phyloP scores from a whole-genome alignment of 1,140 invertebrate genomes.

The Zaprionus capensis region DNA sequence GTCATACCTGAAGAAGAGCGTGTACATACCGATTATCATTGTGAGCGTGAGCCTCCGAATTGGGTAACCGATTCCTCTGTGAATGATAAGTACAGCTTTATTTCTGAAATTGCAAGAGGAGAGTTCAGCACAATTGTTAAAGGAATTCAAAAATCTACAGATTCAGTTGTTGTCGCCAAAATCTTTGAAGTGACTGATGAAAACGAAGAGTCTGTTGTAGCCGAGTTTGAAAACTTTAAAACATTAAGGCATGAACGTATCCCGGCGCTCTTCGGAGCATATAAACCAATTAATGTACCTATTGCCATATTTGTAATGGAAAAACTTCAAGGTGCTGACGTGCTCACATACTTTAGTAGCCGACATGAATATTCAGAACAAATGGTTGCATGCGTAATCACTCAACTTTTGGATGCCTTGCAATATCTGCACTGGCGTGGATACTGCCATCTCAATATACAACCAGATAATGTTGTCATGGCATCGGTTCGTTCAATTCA shows the following conservation, averaged over 20 bases:
- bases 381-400: conserved; percentile 92
- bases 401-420: conserved; percentile 93
- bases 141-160: conserved; percentile 90
- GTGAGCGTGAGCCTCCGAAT: conserved; percentile 90
- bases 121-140: conserved; percentile 93
- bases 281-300: conserved; percentile 87
- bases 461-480: conserved; percentile 99
- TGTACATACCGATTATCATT: conserved; percentile 88
- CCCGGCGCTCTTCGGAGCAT: conserved; percentile 90
- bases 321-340: conserved; percentile 95
- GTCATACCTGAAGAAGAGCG: conserved; percentile 88
- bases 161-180: conserved; percentile 91
- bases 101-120: conserved; percentile 93
- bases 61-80: conserved; percentile 89
- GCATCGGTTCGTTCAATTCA: conserved; percentile 92
- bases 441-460: conserved; percentile 95
- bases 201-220: conserved; percentile 88
- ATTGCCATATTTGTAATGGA: conserved; percentile 92
- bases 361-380: conserved; percentile 96
- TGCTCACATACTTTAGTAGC: conserved; percentile 94
- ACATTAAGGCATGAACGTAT: conserved; percentile 94
- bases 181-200: conserved; percentile 89
- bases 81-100: conserved; percentile 91
- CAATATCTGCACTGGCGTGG: conserved; percentile 97
- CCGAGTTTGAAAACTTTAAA: conserved; percentile 93